Conservation (phyloP, 2,797 vertebrate genomes). For the Neosalanx taihuensis region DNA sequence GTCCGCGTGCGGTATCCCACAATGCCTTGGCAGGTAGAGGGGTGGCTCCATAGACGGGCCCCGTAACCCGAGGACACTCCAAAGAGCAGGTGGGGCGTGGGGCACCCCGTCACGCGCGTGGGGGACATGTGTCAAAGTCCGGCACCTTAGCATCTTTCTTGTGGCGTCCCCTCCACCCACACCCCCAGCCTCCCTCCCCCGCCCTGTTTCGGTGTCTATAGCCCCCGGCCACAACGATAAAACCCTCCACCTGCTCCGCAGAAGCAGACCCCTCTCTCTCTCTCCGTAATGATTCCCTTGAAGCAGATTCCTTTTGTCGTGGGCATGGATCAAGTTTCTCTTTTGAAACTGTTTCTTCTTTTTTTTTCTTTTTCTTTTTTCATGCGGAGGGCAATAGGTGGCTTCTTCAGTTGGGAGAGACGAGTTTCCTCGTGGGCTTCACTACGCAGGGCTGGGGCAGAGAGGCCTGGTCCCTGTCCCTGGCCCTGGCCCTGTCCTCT, state of each 20-base stretch:
- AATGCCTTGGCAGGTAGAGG: constrained; percentile 59
- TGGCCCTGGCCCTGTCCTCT: too few species aligned
- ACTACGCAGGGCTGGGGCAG: constrained; percentile 50
- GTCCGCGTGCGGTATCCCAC: constrained; percentile 53
- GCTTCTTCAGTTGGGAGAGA: constrained; percentile 56
- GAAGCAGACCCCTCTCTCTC: constrained; percentile 58
- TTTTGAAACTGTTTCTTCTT: constrained; percentile 70
- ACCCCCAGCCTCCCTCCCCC: constrained; percentile 34
- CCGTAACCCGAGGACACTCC: constrained; percentile 77
- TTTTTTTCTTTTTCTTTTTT: constrained; percentile 45
- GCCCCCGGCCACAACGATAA: constrained; percentile 60
- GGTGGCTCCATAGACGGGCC: constrained; percentile 58
- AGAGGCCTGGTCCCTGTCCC: neutral
- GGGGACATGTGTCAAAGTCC: constrained; percentile 75
- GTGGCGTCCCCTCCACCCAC: constrained; percentile 60
- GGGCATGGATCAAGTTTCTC: constrained; percentile 71
- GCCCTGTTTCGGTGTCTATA: constrained; percentile 26
- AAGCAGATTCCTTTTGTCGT: constrained; percentile 65
- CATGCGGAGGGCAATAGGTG: constrained; percentile 48
- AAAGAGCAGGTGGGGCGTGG: constrained; percentile 66
- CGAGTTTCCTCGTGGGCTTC: constrained; percentile 23
- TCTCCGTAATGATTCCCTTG: constrained; percentile 66
- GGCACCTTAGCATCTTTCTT: constrained; percentile 66
- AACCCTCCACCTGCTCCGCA: constrained; percentile 69
- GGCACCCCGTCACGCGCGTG: constrained; percentile 47